These are phyloP conservation scores for Agelas oroides DNA, from an alignment of 37 sponge, comb jelly and placozoan genomes.

Conservation along the genomic window DNA sequence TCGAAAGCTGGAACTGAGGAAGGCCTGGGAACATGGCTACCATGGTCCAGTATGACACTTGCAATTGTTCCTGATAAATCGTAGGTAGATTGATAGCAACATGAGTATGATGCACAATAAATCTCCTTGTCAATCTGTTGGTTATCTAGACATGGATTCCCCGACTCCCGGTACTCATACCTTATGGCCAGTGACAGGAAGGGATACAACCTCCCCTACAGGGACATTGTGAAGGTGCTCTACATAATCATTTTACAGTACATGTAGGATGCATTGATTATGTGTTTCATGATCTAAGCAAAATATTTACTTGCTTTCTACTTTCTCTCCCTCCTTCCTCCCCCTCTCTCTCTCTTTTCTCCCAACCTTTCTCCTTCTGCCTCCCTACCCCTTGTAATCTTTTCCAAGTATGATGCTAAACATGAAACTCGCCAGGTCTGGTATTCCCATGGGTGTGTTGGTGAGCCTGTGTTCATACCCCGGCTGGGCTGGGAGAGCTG, in stretches of 20 bases:
- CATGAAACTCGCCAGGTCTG: conserved; percentile 74
- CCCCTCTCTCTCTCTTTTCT: too few relatives aligned
- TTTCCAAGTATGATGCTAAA: conserved; percentile 58
- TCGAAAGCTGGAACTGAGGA: too few relatives aligned
- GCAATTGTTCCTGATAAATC: too few relatives aligned
- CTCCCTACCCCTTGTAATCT: too few relatives aligned
- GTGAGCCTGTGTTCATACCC: conserved; percentile 91
- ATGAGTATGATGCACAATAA: conserved; percentile 5
- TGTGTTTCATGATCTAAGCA: not conserved
- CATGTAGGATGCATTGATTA: not conserved
- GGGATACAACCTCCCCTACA: conserved; percentile 80
- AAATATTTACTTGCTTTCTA: not conserved
- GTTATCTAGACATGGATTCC: conserved; percentile 70
- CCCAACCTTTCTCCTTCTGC: not conserved
- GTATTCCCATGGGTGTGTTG: conserved; percentile 87
- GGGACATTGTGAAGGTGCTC: conserved; percentile 93
- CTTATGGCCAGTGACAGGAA: conserved; percentile 92
- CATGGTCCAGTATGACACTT: too few relatives aligned
- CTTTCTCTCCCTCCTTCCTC: too few relatives aligned
- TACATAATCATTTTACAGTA: too few relatives aligned
- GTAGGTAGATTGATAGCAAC: too few relatives aligned
- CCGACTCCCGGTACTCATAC: conserved; percentile 73
- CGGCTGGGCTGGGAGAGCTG: conserved; percentile 57
- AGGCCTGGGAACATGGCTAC: too few relatives aligned
- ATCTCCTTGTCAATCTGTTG: too few relatives aligned